A percentile compares a stretch with the other conserved stretches of the same genome.
Evolutionary conservation across 1,140 invertebrate genomes (phyloP).

Genomic region (Littorina saxatilis): DNA sequence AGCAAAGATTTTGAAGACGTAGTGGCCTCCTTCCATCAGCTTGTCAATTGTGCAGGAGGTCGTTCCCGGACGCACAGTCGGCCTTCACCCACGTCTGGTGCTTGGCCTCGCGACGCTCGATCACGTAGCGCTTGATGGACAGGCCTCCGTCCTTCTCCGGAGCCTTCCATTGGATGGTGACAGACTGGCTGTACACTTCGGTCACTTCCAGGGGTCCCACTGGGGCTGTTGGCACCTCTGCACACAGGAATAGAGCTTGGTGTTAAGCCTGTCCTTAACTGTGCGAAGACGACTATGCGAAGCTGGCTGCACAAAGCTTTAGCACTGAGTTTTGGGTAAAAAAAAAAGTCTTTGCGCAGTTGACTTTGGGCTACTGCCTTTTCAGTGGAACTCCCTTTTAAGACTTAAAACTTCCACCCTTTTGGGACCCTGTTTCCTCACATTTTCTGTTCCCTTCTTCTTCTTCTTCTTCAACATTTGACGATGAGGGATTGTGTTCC

Average conservation of each 20-base stretch:
- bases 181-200: constrained; percentile 93
- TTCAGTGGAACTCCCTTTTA: too few relatives aligned
- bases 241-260: constrained; percentile 77
- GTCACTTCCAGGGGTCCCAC: constrained; percentile 95
- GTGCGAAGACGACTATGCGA: too few relatives aligned
- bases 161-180: constrained; percentile 94
- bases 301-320: too few relatives aligned
- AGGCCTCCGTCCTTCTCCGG: constrained; percentile 95
- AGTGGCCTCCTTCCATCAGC: constrained; percentile 91
- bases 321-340: too few relatives aligned
- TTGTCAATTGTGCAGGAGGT: constrained; percentile 84
- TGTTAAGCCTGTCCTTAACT: too few relatives aligned
- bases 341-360: too few relatives aligned
- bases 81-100: constrained; percentile 65
- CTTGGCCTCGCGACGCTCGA: constrained; percentile 85
- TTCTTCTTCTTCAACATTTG: too few relatives aligned
- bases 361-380: too few relatives aligned
- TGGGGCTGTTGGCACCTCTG: constrained; percentile 90
- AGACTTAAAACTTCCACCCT: too few relatives aligned
- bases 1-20: constrained; percentile 92
- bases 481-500: too few relatives aligned
- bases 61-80: constrained; percentile 51
- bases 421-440: too few relatives aligned
- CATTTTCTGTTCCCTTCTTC: too few relatives aligned
- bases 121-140: constrained; percentile 95